Evolutionary conservation across 1,140 invertebrate species (phyloP).

Genomic region (Tyrophagus putrescentiae): DNA sequence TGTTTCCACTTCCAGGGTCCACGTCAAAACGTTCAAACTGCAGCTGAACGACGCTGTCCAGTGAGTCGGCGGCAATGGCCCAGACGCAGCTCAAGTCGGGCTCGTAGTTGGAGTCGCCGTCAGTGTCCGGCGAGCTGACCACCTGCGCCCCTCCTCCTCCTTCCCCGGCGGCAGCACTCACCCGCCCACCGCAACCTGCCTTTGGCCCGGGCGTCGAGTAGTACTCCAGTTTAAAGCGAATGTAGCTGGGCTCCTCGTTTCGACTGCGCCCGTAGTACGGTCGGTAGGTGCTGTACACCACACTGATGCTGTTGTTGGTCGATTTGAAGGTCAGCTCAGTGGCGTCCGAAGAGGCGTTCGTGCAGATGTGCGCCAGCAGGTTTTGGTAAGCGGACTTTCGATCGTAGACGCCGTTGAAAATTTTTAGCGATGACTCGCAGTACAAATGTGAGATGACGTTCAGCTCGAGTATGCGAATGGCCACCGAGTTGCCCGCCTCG

Average conservation of each 20-base stretch:
- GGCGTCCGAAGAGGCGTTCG: slow-evolving; percentile 28
- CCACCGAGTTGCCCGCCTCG: no score
- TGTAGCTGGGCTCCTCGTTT: slow-evolving; percentile 34
- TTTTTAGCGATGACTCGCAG: slow-evolving; percentile 25
- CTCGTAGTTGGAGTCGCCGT: slow-evolving; percentile 43
- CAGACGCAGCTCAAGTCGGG: slow-evolving; percentile 47
- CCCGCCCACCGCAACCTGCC: slow-evolving; percentile 48
- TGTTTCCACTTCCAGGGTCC: slow-evolving; percentile 27
- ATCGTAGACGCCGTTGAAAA: not conserved
- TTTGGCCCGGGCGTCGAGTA: slow-evolving; percentile 42
- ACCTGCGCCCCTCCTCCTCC: no score
- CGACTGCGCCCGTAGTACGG: slow-evolving; percentile 42
- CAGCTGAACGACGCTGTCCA: slow-evolving; percentile 40
- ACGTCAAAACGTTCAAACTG: slow-evolving; percentile 43
- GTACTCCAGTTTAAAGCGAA: slow-evolving; percentile 45
- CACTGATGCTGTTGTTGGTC: slow-evolving; percentile 33
- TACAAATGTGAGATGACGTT: slow-evolving; percentile 28
- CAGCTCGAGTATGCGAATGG: slow-evolving; percentile 45
- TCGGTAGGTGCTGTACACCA: slow-evolving; percentile 41
- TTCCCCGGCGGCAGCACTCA: slow-evolving; percentile 35
- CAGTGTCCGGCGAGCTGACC: slow-evolving; percentile 37
- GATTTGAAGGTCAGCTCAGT: slow-evolving; percentile 49
- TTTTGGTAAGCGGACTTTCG: not conserved
- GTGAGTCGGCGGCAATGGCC: slow-evolving; percentile 36
- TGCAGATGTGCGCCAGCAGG: slow-evolving; percentile 30